phyloP scores from a whole-genome alignment of 2,113 vertebrate genomes.

The Microtus richardsoni region DNA sequence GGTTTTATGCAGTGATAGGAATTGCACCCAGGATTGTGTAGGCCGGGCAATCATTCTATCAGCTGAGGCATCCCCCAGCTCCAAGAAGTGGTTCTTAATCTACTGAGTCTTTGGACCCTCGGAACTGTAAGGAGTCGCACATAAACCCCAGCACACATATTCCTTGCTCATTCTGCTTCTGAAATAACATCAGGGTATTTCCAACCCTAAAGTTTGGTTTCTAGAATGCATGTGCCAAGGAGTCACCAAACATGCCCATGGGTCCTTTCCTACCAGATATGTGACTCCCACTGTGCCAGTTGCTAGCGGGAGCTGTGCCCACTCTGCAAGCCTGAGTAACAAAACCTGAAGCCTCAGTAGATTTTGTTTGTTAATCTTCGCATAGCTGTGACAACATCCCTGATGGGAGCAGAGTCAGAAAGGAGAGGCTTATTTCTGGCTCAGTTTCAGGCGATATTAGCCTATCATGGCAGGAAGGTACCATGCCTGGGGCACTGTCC shows the following conservation, averaged over 20 bases:
- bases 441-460: background rate
- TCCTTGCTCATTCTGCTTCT: background rate
- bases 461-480: no score
- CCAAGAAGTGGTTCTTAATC: background rate
- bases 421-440: background rate
- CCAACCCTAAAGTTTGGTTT: background rate
- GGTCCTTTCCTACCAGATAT: background rate
- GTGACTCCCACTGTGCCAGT: background rate
- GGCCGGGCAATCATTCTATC: background rate
- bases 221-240: background rate
- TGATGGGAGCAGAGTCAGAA: background rate
- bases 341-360: background rate
- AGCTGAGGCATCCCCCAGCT: background rate
- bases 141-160: background rate
- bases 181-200: background rate
- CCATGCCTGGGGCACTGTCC: background rate
- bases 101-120: background rate
- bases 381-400: background rate
- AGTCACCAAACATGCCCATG: rapidly evolving
- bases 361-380: background rate
- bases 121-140: no score
- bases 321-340: background rate
- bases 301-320: background rate
- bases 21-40: background rate
- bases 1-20: background rate